Evolutionary conservation across 2,113 vertebrate genomes (phyloP), one percentile per base, ranked within the genome.

Genomic region (Mastomys coucha): DNA sequence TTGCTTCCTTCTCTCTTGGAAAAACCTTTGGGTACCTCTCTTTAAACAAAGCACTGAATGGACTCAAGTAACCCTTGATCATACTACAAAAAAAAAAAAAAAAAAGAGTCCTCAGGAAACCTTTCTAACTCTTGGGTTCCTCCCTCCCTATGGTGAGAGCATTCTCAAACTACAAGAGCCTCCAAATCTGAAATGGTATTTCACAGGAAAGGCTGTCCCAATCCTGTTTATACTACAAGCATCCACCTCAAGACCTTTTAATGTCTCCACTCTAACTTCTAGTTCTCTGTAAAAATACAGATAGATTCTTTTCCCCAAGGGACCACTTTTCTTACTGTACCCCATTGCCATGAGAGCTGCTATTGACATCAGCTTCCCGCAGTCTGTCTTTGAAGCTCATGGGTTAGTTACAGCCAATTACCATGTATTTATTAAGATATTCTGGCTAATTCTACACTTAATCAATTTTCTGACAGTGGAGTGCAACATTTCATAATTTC

Each of bases 401-500:
- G 31, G 63, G 42, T 19, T 73, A 45, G 17, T 31, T 82, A 65
- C 1, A 9, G 76, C 81, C 77, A 93, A 60, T 75, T 36, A 77
- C 33, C 4, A 26, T 5, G 2, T 4, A 39, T 49, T 36, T 56
- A 63, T 67, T 49, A 53, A 69, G n/a, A 73, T 14, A 4, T 26
- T 11, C 2, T 45, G 92, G 53, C 53, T 49, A 53, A 82, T 60
- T 49, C 86, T 53, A 93, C 6, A 58, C 1, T 16, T 45, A 45
- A 39, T 86, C 70, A 86, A 75, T 69, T 49, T 42, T 82, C 60
- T 69, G 13, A 42, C 58, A 76, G 17, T 19, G 56, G 56, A 42
- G 63, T 67, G n/a, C 33, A 91, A 53, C 56, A 14, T 73, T 88
- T 92, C 80, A 91, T n/a, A 91, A 81, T 33, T 58, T 86, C 49